Conservation (phyloP, 2,113 vertebrate genomes). For the Labrus mixtus region DNA sequence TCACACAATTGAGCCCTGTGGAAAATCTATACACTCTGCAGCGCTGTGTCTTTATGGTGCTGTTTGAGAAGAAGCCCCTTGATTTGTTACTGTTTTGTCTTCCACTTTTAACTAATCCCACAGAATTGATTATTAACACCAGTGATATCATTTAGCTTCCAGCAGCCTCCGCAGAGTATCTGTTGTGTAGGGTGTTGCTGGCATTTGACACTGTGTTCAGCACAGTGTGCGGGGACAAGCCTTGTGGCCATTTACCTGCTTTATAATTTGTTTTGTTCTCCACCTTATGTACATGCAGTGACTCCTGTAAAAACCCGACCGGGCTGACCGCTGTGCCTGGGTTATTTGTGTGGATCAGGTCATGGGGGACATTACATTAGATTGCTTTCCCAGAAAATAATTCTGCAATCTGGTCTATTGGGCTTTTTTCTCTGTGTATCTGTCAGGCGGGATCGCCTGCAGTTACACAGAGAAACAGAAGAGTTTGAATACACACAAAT, state of each 20-base stretch:
- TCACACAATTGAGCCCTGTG: slow-evolving; percentile 95
- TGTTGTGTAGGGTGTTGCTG: slow-evolving; percentile 51
- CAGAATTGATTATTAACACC: slow-evolving; percentile 75
- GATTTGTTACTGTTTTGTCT: slow-evolving; percentile 78
- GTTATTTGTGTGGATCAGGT: slow-evolving; percentile 74
- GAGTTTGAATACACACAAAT: slow-evolving; percentile 64
- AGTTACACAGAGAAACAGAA: slow-evolving; percentile 59
- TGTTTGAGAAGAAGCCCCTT: slow-evolving; percentile 86
- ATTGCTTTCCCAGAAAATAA: slow-evolving; percentile 85
- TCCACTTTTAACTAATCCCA: slow-evolving; percentile 81
- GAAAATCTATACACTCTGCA: slow-evolving; percentile 93
- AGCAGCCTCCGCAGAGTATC: slow-evolving; percentile 42
- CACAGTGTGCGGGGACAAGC: slow-evolving; percentile 23
- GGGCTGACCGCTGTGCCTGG: slow-evolving; percentile 71
- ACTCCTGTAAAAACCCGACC: slow-evolving; percentile 72
- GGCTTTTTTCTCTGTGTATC: slow-evolving; percentile 66
- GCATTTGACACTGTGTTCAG: slow-evolving; percentile 28
- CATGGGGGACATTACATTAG: slow-evolving; percentile 83
- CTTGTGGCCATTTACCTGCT: slow-evolving; percentile 68
- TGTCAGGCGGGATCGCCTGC: slow-evolving; percentile 66
- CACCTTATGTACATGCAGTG: slow-evolving; percentile 72
- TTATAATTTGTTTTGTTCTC: slow-evolving; percentile 80
- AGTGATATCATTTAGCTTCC: slow-evolving; percentile 65
- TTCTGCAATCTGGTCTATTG: slow-evolving; percentile 77
- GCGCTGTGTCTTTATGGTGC: slow-evolving; percentile 86